A percentile compares a stretch with the other conserved stretches of the same genome.
Evolutionary conservation across 2,113 vertebrate species (phyloP).

Genomic region (Aythya baeri): DNA sequence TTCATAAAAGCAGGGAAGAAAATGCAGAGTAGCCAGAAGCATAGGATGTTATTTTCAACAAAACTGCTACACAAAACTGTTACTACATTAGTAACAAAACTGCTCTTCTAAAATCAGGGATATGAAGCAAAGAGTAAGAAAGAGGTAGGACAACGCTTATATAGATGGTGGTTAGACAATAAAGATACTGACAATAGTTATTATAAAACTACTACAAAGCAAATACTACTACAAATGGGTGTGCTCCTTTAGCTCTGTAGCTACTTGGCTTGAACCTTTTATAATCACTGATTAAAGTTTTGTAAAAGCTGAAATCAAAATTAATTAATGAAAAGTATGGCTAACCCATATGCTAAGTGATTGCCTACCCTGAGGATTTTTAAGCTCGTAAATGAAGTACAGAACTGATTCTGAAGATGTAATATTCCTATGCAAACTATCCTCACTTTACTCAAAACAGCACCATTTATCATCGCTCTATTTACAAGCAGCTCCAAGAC

Average conservation of each 20-base stretch:
- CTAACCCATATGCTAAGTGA: neutral
- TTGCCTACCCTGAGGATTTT: neutral
- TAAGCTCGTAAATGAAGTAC: constrained; percentile 14
- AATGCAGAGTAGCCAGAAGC: neutral
- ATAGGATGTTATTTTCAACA: constrained; percentile 1
- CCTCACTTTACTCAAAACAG: neutral
- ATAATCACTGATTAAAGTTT: neutral
- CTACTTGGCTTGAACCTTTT: neutral
- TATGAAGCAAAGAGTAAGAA: constrained; percentile 1
- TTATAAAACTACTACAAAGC: neutral
- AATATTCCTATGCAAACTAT: neutral
- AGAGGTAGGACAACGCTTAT: neutral
- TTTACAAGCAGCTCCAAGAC: neutral
- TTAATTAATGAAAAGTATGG: constrained; percentile 13
- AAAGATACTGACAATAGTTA: constrained; percentile 2
- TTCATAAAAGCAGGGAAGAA: neutral
- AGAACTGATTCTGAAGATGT: neutral
- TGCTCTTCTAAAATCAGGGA: constrained; percentile 2
- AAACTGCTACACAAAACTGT: no score
- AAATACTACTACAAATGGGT: neutral
- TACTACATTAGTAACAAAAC: neutral
- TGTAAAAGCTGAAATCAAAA: constrained; percentile 31
- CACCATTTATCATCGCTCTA: neutral
- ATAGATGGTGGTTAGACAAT: neutral
- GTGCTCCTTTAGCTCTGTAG: neutral